Evolutionary conservation across 92 coral and sea anemone genomes (phyloP), one percentile per base, ranked within the genome.

Genomic region (Siderastrea siderea): DNA sequence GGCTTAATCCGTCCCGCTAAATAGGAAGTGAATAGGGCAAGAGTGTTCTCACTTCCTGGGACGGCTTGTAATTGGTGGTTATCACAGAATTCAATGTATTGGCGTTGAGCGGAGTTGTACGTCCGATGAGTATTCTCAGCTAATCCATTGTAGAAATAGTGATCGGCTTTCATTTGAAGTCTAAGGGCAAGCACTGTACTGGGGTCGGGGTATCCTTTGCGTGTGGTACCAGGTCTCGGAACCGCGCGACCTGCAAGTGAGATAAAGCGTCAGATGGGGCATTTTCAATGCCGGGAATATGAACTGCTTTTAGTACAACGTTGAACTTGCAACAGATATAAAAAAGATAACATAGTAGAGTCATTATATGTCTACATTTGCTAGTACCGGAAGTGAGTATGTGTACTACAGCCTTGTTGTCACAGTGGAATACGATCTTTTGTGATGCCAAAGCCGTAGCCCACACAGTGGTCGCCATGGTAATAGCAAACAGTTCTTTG

Each of bases 51-150:
- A 6, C 4, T 1, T 1, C 75, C 94, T 0, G 92, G 92, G 1
- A 91, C 1, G 38, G 94, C 65, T 0, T 44, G 49, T 12, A 89
- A 58, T 46, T 48, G 4, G 16, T 77, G 71, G 3, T 49, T 78
- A 3, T 66, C 71, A 59, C 92, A 91, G 71, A 87, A 91, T 1
- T 67, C 73, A 38, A 91, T 47, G 61, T 65, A 87, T 48, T 85
- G 91, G 7, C 91, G 80, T 83, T 88, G 95, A 2, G 95, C 87
- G 12, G 94, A 73, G 44, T 75, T 65, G 86, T 91, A 91, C 1
- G 86, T 91, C 14, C 86, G 90, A 1, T 82, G 90, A 13, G 93
- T 86, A 13, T 50, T 58, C 48, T 61, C 46, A 2, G 88, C 75
- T 3, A 84, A 66, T 2, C 75, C 88, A 2, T 7, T 46, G 15